phyloP scores from a whole-genome alignment of 2,888 invertebrate species.

The Eupithecia subfuscata region DNA sequence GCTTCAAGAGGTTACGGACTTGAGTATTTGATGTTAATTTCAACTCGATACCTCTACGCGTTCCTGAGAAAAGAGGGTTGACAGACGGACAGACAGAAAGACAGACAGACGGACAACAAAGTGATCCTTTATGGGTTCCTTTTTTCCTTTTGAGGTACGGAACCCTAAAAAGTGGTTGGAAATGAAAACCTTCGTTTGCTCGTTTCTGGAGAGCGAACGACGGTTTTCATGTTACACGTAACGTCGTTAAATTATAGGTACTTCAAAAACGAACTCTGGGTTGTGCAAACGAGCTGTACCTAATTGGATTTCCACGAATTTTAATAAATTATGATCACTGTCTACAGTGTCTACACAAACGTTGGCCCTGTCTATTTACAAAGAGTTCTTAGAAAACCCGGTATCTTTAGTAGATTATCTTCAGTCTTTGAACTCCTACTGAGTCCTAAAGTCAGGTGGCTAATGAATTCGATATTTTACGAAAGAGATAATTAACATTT shows the following conservation, averaged over 20 bases:
- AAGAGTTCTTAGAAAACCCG: neutral
- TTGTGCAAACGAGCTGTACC: neutral
- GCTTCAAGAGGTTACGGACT: too few species aligned
- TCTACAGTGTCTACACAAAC: neutral
- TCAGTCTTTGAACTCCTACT: neutral
- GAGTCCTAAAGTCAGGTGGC: neutral
- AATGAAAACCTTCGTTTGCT: neutral
- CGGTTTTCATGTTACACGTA: neutral
- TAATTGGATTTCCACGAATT: neutral
- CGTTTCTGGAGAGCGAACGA: neutral
- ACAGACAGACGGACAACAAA: too few species aligned
- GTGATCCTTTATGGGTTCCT: too few species aligned
- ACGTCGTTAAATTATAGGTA: neutral
- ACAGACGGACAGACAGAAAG: too few species aligned
- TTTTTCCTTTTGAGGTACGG: too few species aligned
- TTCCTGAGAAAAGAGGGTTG: too few species aligned
- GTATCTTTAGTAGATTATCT: neutral
- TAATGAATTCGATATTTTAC: neutral
- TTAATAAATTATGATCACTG: neutral
- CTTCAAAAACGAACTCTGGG: neutral
- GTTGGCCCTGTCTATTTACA: neutral
- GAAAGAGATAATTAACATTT: neutral
- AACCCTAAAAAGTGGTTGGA: neutral
- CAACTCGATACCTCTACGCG: too few species aligned
- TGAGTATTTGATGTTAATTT: too few species aligned